phyloP scores from a whole-genome alignment of 2,888 invertebrate species.

The Drosophila melanocephala region DNA sequence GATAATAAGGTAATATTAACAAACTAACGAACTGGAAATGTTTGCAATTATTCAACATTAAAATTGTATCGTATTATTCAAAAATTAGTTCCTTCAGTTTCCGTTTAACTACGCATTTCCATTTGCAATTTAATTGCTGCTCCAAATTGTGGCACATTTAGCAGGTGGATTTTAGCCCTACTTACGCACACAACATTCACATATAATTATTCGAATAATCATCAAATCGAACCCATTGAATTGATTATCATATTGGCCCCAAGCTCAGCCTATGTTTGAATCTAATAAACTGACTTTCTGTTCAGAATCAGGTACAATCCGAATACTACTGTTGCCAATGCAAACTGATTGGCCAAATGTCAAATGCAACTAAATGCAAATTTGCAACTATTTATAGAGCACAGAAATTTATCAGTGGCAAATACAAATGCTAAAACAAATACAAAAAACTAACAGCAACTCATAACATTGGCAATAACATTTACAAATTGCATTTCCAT shows the following conservation, averaged over 20 bases:
- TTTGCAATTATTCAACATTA: slow-evolving; percentile 4
- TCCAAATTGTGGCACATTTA: background rate
- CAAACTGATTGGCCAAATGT: slow-evolving; percentile 35
- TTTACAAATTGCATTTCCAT: slow-evolving; percentile 50
- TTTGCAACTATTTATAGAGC: slow-evolving; percentile 44
- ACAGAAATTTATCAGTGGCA: slow-evolving; percentile 40
- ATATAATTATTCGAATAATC: slow-evolving; percentile 34
- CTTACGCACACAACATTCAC: background rate
- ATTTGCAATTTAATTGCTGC: slow-evolving; percentile 23
- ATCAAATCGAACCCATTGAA: slow-evolving; percentile 39
- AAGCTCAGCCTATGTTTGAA: background rate
- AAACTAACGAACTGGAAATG: slow-evolving; percentile 26
- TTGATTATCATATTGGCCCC: slow-evolving; percentile 33
- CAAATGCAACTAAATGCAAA: slow-evolving; percentile 44
- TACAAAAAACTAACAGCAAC: slow-evolving; percentile 7
- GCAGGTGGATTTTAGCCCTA: background rate
- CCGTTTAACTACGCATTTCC: slow-evolving; percentile 11
- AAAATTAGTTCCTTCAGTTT: background rate
- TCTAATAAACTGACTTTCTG: slow-evolving; percentile 42
- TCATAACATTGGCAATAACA: slow-evolving; percentile 44
- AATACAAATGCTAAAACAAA: slow-evolving; percentile 27
- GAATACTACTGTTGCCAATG: background rate
- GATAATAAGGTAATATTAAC: slow-evolving; percentile 11
- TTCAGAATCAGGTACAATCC: slow-evolving; percentile 9
- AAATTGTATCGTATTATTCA: background rate